Evolutionary conservation across 1,140 invertebrate species (phyloP).

Genomic region (Tenebrio molitor): DNA sequence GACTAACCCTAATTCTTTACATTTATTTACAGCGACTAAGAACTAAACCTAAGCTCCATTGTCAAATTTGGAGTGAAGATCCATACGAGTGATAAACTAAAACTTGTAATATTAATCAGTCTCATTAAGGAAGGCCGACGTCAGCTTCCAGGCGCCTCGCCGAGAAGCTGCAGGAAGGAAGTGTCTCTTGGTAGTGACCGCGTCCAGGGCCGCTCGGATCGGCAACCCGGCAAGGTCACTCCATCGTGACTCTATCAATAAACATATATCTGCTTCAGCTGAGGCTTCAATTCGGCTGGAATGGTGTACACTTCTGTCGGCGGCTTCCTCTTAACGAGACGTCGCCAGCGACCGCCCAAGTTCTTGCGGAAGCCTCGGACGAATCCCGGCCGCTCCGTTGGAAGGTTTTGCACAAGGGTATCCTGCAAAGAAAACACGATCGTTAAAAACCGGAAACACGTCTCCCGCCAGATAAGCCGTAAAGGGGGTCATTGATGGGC

Average conservation of each 20-base stretch:
- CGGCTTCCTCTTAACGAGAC: conserved; percentile 84
- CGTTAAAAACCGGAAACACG: background rate
- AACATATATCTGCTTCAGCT: conserved; percentile 90
- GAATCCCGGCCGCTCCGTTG: conserved; percentile 80
- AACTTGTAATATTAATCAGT: conserved; percentile 51
- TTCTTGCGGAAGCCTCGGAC: conserved; percentile 84
- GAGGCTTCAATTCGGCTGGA: conserved; percentile 86
- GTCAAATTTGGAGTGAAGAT: conserved; percentile 44
- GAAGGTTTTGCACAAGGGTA: conserved; percentile 78
- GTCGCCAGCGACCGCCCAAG: conserved; percentile 84
- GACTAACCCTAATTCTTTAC: conserved; percentile 22
- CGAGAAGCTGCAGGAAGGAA: conserved; percentile 42
- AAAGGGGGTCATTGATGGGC: conserved; percentile 4
- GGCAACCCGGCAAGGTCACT: background rate
- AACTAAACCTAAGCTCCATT: conserved; percentile 48
- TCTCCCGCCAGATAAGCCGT: background rate
- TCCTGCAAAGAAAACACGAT: conserved; percentile 74
- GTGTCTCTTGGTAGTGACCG: conserved; percentile 28
- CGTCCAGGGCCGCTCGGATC: conserved; percentile 9
- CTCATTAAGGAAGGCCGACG: conserved; percentile 54
- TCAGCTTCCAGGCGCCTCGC: conserved; percentile 32
- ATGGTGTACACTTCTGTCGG: conserved; percentile 85
- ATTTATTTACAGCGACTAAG: conserved; percentile 38
- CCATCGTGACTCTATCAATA: conserved; percentile 70
- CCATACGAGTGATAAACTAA: conserved; percentile 47